Evolutionary conservation across 2,113 vertebrate species (phyloP), one percentile per base, ranked within the genome.

Genomic region (Indri indri): DNA sequence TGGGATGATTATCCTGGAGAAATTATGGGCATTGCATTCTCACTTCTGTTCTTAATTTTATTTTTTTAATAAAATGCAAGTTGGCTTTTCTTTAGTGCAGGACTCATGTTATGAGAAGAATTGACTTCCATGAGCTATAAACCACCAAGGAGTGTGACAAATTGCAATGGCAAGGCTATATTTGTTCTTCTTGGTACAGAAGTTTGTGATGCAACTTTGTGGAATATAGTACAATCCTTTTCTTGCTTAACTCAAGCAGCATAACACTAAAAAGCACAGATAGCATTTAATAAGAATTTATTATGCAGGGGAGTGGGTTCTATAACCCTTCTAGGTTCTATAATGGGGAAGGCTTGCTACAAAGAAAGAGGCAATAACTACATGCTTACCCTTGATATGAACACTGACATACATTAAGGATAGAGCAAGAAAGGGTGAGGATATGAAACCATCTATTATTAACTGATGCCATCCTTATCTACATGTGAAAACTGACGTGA

Each of bases 61-160:
- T 73, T 59, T 40, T 52, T 77, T 77, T 68, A 97, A 88, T 0
- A 0, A 80, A 71, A 71, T 50, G 14, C 22, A 84, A 80, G 34
- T 52, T 59, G 11, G 52, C 47, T 93, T 84, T 95, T 89, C 52
- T 61, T 50, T 54, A 76, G 34, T 34, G 66, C 47, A n/a, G 54
- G 30, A 0, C 50, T 95, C 63, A 68, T 61, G 45, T 63, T 93
- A 74, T 84, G 63, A 90, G 96, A 96, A 98, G 95, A 98, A 96
- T 88, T 96, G 92, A 92, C 95, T 98, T 98, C 96, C 96, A 40
- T 95, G 95, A 96, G 88, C 97, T 97, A 94, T 97, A 98, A 98
- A 96, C 79, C 96, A 93, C 86, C 97, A 93, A 87, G 88, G 88
- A 96, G 84, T 94, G 84, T 96, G 97, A 98, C 96, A 94, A 98